Evolutionary conservation across 2,797 vertebrate species (phyloP).

Genomic region (Sebastes steindachneri): DNA sequence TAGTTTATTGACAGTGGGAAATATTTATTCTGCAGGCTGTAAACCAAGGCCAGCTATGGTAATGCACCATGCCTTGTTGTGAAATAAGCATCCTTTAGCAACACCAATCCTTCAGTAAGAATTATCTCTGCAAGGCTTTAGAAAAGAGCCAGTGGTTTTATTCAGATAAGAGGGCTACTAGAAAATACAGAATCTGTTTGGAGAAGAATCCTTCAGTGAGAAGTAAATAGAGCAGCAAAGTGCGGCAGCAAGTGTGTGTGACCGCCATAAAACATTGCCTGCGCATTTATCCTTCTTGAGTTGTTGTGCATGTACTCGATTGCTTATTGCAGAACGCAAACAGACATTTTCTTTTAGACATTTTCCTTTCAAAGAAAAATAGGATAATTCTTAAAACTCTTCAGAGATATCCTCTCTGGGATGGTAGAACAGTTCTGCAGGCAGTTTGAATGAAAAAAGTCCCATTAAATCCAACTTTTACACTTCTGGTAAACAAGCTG

Average conservation of each 20-base stretch:
- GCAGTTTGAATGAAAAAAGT: not conserved
- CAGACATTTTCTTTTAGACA: not conserved
- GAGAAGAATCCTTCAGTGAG: not conserved
- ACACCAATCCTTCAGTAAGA: constrained; percentile 41
- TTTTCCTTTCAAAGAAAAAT: not conserved
- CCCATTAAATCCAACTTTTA: not conserved
- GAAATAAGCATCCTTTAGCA: constrained; percentile 46
- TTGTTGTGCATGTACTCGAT: not conserved
- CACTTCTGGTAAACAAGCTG: not conserved
- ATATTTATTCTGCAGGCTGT: constrained; percentile 47
- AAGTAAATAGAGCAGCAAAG: not conserved
- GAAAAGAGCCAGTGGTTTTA: not conserved
- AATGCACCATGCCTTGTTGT: constrained; percentile 33
- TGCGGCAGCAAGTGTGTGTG: not conserved
- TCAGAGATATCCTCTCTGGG: not conserved
- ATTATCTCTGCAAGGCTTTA: constrained; percentile 21
- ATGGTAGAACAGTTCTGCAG: not conserved
- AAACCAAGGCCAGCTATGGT: constrained; percentile 27
- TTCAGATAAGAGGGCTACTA: not conserved
- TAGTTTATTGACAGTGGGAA: constrained; percentile 29
- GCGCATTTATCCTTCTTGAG: not conserved
- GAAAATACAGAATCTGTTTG: constrained; percentile 1
- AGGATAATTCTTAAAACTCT: not conserved
- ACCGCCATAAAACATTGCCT: not conserved
- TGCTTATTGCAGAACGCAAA: not conserved